These are phyloP conservation scores for Ormyrus nitidulus DNA, from an alignment of 2,888 invertebrate species.

Conservation along the genomic window DNA sequence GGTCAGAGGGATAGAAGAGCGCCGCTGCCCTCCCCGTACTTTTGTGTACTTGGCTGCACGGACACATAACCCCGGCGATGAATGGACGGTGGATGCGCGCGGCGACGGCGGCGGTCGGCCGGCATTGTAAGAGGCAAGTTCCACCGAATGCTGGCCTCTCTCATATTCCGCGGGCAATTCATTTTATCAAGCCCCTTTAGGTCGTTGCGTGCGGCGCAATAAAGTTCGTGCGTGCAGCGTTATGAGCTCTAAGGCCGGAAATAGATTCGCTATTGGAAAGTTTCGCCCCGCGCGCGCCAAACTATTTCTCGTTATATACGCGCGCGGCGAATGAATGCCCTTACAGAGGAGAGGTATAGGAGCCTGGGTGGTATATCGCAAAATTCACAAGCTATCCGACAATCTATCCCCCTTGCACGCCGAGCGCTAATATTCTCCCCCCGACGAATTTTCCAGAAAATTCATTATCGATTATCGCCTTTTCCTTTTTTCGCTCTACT, in stretches of 20 bases:
- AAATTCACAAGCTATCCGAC: conserved; percentile 5
- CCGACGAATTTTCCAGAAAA: conserved; percentile 25
- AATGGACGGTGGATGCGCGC: conserved; percentile 3
- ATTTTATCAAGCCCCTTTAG: conserved; percentile 25
- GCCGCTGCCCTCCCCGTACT: too few relatives aligned
- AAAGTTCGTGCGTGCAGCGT: conserved; percentile 21
- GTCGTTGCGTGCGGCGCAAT: conserved; percentile 15
- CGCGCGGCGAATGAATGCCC: conserved; percentile 7
- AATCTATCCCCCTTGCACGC: background rate
- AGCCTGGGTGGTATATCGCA: background rate
- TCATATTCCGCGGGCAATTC: conserved; percentile 14
- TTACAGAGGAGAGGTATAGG: background rate
- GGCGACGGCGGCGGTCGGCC: background rate
- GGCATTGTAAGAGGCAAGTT: too few relatives aligned
- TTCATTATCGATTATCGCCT: background rate
- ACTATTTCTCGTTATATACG: background rate
- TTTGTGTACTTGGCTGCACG: background rate
- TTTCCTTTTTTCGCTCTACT: background rate
- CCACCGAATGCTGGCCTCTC: background rate
- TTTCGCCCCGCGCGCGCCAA: background rate
- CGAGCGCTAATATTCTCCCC: conserved; percentile 8
- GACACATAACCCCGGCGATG: background rate
- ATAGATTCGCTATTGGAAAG: conserved; percentile 23
- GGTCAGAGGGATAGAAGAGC: too few relatives aligned
- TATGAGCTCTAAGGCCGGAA: background rate